Percentiles rank a stretch among this genome's conserved stretches.
phyloP scores from a whole-genome alignment of 2,888 invertebrate genomes.

The Iselma pallidipennis region DNA sequence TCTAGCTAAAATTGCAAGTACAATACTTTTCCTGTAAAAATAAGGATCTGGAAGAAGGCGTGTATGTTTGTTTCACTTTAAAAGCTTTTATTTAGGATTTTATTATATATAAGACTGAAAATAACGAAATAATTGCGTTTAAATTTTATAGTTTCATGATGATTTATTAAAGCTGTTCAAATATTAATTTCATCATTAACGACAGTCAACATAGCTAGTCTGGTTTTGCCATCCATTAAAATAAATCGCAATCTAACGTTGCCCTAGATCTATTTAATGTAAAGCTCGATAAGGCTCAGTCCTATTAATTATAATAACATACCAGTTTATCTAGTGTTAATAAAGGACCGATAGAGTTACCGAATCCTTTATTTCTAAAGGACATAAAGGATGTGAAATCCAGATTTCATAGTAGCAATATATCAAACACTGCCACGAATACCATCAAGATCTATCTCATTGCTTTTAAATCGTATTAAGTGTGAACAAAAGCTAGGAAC shows the following conservation, averaged over 20 bases:
- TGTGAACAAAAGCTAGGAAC: neutral
- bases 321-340: neutral
- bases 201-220: neutral
- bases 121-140: too few species aligned
- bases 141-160: too few species aligned
- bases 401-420: neutral
- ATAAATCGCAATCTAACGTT: neutral
- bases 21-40: neutral
- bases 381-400: neutral
- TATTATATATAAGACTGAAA: too few species aligned
- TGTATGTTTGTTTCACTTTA: neutral
- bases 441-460: neutral
- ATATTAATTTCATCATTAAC: too few species aligned
- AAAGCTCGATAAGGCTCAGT: neutral
- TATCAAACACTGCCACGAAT: neutral
- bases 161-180: too few species aligned
- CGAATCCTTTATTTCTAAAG: neutral
- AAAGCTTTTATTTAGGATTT: neutral
- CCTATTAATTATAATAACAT: neutral
- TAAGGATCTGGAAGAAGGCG: neutral
- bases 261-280: neutral
- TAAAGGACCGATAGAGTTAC: neutral
- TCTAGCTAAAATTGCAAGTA: neutral
- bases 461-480: neutral
- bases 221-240: neutral